These are phyloP conservation scores for Beroe forskalii DNA, from an alignment of 37 sponge, comb jelly and placozoan genomes.

Conservation along the genomic window DNA sequence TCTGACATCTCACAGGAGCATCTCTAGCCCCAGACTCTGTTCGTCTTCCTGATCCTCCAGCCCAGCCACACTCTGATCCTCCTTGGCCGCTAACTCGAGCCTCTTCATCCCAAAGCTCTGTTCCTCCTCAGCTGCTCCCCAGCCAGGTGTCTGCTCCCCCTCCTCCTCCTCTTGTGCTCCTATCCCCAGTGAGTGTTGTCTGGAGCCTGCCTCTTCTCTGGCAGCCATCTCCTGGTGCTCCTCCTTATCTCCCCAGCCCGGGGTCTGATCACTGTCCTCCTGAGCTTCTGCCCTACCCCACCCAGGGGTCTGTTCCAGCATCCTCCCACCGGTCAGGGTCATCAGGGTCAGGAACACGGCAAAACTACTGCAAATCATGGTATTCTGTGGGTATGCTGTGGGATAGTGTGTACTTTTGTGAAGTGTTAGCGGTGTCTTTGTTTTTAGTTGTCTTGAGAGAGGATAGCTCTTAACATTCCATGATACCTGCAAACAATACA, in stretches of 20 bases:
- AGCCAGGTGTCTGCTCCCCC: not conserved
- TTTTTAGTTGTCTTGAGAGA: too few relatives aligned
- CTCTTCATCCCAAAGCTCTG: not conserved
- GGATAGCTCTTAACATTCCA: too few relatives aligned
- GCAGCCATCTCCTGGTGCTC: too few relatives aligned
- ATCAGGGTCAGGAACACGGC: not conserved
- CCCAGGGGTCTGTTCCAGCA: not conserved
- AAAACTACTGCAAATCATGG: not conserved
- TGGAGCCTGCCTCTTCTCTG: not conserved
- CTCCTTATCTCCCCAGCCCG: not conserved
- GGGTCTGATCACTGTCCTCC: not conserved
- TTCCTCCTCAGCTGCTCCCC: not conserved
- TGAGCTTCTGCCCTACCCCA: not conserved
- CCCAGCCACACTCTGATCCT: not conserved
- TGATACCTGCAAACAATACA: too few relatives aligned
- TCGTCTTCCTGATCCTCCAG: not conserved
- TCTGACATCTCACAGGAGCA: not conserved
- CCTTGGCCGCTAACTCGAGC: not conserved
- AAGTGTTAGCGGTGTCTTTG: too few relatives aligned
- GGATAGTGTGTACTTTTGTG: too few relatives aligned
- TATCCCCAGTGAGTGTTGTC: not conserved
- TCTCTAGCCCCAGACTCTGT: not conserved
- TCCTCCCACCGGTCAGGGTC: not conserved
- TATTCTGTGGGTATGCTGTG: not conserved
- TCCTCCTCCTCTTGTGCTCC: not conserved